Conservation (phyloP, 2,113 vertebrate genomes). For the Pseudopipra pipra region DNA sequence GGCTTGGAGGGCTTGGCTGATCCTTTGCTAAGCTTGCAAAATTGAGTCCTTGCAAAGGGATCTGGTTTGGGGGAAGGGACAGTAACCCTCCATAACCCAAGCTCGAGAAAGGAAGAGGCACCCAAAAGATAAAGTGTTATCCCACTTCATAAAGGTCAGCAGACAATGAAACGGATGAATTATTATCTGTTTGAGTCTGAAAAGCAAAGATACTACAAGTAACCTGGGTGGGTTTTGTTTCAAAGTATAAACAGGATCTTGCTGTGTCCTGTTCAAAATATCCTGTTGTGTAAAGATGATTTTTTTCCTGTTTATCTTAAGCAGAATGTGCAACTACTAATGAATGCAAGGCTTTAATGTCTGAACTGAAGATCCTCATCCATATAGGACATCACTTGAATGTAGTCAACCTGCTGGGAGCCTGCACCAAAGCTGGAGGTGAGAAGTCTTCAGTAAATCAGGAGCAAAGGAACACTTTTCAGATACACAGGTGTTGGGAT, state of each 20-base stretch:
- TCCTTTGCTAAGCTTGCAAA: background rate
- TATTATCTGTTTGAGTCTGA: slow-evolving; percentile 51
- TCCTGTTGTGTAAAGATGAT: slow-evolving; percentile 64
- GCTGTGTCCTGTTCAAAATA: slow-evolving; percentile 56
- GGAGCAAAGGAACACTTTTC: background rate
- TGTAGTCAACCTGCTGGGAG: slow-evolving; percentile 92
- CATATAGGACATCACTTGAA: slow-evolving; percentile 94
- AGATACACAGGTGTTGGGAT: background rate
- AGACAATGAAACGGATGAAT: slow-evolving; percentile 44
- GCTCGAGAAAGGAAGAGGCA: slow-evolving; percentile 21
- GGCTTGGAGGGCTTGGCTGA: background rate
- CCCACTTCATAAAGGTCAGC: slow-evolving; percentile 42
- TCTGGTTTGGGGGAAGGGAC: background rate
- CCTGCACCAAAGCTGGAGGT: slow-evolving; percentile 94
- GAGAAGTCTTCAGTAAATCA: background rate
- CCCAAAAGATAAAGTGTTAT: slow-evolving; percentile 2
- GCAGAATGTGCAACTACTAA: slow-evolving; percentile 91
- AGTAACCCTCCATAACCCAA: background rate
- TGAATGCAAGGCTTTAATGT: slow-evolving; percentile 92
- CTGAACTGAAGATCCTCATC: slow-evolving; percentile 93
- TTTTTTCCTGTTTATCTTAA: slow-evolving; percentile 68
- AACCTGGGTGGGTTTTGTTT: slow-evolving; percentile 45
- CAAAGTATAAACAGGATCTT: slow-evolving; percentile 68
- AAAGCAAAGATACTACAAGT: slow-evolving; percentile 17
- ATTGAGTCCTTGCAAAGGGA: background rate